These are phyloP conservation scores for Tychaedon coryphoeus DNA, from an alignment of 2,113 vertebrate genomes.

Conservation along the genomic window DNA sequence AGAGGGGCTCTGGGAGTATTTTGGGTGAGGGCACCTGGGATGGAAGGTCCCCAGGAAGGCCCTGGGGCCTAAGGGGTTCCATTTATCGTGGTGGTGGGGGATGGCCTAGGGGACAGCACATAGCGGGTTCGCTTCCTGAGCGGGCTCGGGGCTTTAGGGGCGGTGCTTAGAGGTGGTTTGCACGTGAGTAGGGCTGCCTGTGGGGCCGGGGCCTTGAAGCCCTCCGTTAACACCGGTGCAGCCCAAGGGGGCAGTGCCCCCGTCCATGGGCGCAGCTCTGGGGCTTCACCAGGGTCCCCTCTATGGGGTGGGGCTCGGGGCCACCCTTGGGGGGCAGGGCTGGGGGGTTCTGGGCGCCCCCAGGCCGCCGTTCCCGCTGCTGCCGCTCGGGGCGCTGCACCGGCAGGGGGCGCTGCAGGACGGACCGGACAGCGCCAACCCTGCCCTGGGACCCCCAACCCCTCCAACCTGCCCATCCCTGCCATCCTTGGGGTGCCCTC, in stretches of 20 bases:
- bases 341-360: too few species aligned
- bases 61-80: background rate
- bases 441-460: too few species aligned
- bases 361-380: too few species aligned
- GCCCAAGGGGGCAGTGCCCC: background rate
- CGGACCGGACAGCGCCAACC: too few species aligned
- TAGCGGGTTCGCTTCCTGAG: background rate
- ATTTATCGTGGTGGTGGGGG: too few species aligned
- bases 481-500: background rate
- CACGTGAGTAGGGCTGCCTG: too few species aligned
- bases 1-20: background rate
- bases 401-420: too few species aligned
- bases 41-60: background rate
- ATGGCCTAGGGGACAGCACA: rapidly evolving
- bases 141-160: background rate
- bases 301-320: background rate
- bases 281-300: background rate
- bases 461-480: background rate
- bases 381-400: too few species aligned
- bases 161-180: background rate
- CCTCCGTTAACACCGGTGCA: background rate
- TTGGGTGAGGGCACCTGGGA: background rate
- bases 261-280: too few species aligned
- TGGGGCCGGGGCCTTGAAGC: too few species aligned
- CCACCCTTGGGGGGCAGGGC: too few species aligned